Conservation (phyloP, 2,113 vertebrate species). For the Glareola pratincola region DNA sequence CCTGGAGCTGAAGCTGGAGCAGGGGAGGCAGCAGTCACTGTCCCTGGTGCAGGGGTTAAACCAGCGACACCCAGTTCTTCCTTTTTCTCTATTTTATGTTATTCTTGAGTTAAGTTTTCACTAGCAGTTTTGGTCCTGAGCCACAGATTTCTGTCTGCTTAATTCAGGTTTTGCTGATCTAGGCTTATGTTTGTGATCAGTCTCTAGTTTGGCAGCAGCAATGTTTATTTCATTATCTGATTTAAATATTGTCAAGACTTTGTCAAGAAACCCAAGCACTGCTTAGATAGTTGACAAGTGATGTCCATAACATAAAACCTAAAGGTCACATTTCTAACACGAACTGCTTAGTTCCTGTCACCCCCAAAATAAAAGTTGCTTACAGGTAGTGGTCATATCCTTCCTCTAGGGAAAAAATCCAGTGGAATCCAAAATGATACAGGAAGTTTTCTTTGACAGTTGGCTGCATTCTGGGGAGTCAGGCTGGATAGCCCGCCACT, state of each 20-base stretch:
- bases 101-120: not conserved
- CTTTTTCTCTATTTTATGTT: not conserved
- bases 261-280: not conserved
- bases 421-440: not conserved
- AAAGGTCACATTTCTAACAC: not conserved
- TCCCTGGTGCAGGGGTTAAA: not conserved
- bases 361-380: not conserved
- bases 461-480: not conserved
- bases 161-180: not conserved
- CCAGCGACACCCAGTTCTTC: not conserved
- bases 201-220: not conserved
- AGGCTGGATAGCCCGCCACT: not conserved
- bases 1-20: not conserved
- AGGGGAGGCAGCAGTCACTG: not conserved
- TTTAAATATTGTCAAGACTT: not conserved
- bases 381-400: not conserved
- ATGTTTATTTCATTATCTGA: not conserved
- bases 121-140: not conserved
- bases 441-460: not conserved
- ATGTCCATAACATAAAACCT: not conserved
- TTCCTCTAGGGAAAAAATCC: not conserved
- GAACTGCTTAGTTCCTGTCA: not conserved
- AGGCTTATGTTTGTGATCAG: not conserved
- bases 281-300: not conserved
- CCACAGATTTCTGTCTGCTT: not conserved